Evolutionary conservation across 2,113 vertebrate genomes (phyloP).

Genomic region (Ctenomys sociabilis): DNA sequence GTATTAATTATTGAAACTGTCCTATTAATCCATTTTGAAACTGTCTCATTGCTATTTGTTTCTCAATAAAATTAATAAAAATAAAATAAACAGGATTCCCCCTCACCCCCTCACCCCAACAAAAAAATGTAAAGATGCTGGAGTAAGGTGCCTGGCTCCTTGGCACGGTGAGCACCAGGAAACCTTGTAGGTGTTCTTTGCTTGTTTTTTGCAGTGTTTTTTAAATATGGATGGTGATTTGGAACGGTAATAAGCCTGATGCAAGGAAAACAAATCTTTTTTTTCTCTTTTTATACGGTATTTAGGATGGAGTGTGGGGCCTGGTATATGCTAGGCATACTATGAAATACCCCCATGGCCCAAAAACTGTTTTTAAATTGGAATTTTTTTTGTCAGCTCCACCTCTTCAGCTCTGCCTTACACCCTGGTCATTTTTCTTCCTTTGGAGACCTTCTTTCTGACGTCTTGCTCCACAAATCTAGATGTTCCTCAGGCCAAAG

Average conservation of each 20-base stretch:
- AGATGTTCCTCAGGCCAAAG: not conserved
- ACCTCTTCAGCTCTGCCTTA: too few species aligned
- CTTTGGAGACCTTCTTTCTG: not conserved
- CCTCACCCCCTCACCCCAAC: too few species aligned
- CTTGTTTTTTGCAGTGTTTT: not conserved
- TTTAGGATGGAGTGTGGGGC: not conserved
- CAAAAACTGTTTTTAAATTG: not conserved
- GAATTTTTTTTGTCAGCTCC: not conserved
- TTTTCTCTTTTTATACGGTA: not conserved
- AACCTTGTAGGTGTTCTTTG: not conserved
- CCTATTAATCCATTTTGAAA: too few species aligned
- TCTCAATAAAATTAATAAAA: too few species aligned
- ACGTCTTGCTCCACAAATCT: not conserved
- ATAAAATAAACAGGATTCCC: too few species aligned
- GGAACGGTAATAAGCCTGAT: not conserved
- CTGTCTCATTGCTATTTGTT: too few species aligned
- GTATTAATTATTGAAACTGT: too few species aligned
- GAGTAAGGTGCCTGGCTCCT: not conserved
- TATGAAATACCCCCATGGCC: too few species aligned
- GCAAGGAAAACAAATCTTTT: not conserved
- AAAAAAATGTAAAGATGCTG: not conserved
- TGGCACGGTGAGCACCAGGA: not conserved
- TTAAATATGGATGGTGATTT: not conserved
- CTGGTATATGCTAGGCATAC: not conserved
- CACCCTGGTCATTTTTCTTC: not conserved